A percentile compares a stretch with the other conserved stretches of the same genome.
Conservation (phyloP, 2,797 vertebrate genomes). For the Podarcis siculus region DNA sequence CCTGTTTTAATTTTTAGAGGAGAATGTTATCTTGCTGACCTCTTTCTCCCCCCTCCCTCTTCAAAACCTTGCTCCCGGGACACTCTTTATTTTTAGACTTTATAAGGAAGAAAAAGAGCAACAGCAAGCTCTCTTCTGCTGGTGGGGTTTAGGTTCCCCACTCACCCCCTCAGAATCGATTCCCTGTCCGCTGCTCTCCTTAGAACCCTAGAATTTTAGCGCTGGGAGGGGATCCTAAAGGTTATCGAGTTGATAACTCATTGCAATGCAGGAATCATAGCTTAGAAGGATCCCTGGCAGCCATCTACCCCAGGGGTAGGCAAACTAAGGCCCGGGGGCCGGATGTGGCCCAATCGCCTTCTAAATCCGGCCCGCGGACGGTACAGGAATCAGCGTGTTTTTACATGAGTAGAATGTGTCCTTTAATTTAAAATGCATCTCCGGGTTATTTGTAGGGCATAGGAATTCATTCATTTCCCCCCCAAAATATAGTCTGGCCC, state of each 20-base stretch:
- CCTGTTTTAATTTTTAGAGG: slow-evolving; percentile 68
- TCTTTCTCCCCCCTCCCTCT: slow-evolving; percentile 73
- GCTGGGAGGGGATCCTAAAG: background rate
- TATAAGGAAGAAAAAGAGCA: slow-evolving; percentile 12
- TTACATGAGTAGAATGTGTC: no score
- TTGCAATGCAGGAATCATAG: no score
- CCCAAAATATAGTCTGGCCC: no score
- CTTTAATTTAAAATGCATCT: no score
- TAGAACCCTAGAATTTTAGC: background rate
- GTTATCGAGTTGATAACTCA: background rate
- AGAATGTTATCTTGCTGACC: slow-evolving; percentile 77
- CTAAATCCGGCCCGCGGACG: no score
- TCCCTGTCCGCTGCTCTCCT: background rate
- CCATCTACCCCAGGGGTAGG: no score
- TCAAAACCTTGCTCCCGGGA: slow-evolving; percentile 54
- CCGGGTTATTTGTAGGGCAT: no score
- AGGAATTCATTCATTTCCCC: no score
- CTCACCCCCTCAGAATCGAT: background rate
- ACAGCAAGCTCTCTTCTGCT: background rate
- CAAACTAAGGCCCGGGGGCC: no score
- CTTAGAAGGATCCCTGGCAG: background rate
- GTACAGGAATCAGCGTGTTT: no score
- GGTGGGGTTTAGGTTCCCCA: background rate
- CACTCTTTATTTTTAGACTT: slow-evolving; percentile 73
- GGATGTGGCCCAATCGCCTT: no score